phyloP scores from a whole-genome alignment of 2,113 vertebrate genomes.

The Catharus bicknelli region DNA sequence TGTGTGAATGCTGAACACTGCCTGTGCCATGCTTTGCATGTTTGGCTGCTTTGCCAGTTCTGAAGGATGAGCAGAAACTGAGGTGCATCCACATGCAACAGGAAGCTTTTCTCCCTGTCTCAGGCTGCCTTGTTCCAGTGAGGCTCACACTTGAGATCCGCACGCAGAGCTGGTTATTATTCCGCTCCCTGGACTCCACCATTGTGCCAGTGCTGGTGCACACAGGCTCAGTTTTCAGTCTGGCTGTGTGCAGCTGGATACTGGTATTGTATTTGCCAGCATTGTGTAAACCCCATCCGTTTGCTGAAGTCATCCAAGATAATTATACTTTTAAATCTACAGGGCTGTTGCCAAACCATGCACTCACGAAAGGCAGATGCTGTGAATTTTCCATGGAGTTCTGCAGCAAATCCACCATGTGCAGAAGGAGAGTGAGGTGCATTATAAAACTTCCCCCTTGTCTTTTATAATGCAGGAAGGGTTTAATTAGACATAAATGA shows the following conservation, averaged over 20 bases:
- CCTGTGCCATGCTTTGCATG: background rate
- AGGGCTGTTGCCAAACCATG: background rate
- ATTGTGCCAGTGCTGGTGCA: background rate
- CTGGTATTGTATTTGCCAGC: constrained; percentile 10
- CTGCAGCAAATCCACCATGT: background rate
- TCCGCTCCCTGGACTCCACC: background rate
- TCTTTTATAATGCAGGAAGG: constrained; percentile 64
- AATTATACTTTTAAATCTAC: constrained; percentile 38
- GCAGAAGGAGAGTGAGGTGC: background rate
- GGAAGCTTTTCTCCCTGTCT: background rate
- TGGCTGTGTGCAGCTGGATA: background rate
- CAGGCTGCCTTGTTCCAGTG: background rate
- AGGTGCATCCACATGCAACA: background rate
- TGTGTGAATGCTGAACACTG: background rate
- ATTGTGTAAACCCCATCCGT: constrained; percentile 4
- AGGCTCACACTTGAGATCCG: background rate
- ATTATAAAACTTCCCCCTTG: constrained; percentile 42
- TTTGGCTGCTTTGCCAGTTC: background rate
- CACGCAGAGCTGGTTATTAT: background rate
- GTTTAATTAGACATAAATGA: constrained; percentile 80
- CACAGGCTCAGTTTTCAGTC: background rate
- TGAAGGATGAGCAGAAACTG: background rate
- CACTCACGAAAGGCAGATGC: background rate
- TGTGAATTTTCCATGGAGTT: constrained; percentile 25
- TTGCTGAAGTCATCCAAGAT: constrained; percentile 19